Conservation (phyloP, 2,797 vertebrate species). For the Cossypha dichroa region DNA sequence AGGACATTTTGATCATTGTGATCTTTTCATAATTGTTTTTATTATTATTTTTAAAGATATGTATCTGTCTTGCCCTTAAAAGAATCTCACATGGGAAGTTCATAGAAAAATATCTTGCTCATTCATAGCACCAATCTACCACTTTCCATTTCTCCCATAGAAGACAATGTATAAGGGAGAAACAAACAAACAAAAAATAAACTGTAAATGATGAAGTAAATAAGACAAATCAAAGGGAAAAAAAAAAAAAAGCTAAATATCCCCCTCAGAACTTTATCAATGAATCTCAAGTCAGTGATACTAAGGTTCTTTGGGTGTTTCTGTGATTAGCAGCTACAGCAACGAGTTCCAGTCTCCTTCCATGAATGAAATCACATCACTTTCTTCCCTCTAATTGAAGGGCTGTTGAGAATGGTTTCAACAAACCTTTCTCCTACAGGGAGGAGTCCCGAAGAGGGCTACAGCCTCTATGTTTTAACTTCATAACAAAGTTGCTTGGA, state of each 20-base stretch:
- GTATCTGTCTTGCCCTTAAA: not conserved
- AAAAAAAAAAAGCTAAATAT: not conserved
- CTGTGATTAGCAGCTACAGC: not conserved
- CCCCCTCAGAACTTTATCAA: not conserved
- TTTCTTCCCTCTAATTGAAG: not conserved
- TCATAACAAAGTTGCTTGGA: not conserved
- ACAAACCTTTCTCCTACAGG: not conserved
- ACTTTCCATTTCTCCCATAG: not conserved
- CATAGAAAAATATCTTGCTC: not conserved
- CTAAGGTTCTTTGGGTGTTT: not conserved
- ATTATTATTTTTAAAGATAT: not conserved
- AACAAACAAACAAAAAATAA: not conserved
- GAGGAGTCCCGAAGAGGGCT: not conserved
- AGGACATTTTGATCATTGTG: not conserved
- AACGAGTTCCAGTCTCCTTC: not conserved
- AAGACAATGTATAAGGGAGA: not conserved
- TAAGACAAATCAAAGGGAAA: not conserved
- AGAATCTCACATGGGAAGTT: not conserved
- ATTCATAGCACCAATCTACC: not conserved
- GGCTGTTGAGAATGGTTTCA: not conserved
- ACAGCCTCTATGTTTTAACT: not conserved
- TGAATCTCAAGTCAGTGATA: not conserved
- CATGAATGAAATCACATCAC: not conserved
- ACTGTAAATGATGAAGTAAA: not conserved
- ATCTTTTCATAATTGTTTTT: not conserved